These are phyloP conservation scores for Drosophila cardini DNA, from an alignment of 1,140 invertebrate species.

Conservation along the genomic window DNA sequence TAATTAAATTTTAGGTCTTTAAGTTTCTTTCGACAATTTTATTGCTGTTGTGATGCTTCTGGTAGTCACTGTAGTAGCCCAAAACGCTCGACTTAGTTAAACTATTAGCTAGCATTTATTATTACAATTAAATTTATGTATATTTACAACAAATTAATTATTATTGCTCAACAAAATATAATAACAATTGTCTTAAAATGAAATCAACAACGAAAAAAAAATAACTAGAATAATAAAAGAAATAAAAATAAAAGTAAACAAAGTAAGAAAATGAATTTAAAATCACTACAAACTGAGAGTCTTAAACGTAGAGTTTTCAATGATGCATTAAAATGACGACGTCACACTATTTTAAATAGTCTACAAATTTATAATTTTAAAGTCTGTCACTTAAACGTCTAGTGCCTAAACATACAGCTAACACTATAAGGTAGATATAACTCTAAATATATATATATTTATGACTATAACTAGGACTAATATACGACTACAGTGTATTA, in stretches of 20 bases:
- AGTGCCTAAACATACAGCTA: constrained; percentile 57
- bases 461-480: background rate
- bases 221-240: constrained; percentile 55
- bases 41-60: constrained; percentile 69
- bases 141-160: constrained; percentile 71
- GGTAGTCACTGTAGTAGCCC: constrained; percentile 51
- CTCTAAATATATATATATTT: constrained; percentile 13
- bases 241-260: constrained; percentile 37
- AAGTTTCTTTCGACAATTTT: constrained; percentile 46
- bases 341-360: constrained; percentile 78
- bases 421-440: constrained; percentile 35
- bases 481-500: constrained; percentile 1
- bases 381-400: constrained; percentile 70
- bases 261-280: constrained; percentile 16
- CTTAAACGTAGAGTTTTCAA: constrained; percentile 44
- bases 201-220: constrained; percentile 71
- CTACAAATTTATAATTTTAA: constrained; percentile 81
- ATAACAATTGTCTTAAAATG: constrained; percentile 77
- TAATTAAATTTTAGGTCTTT: constrained; percentile 21
- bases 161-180: constrained; percentile 68
- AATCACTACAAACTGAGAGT: constrained; percentile 27
- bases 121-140: constrained; percentile 25
- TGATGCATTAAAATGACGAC: constrained; percentile 55
- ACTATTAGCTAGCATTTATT: constrained; percentile 43
- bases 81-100: constrained; percentile 43